Conservation (phyloP, 2,113 vertebrate genomes). For the Bujurquina vittata region DNA sequence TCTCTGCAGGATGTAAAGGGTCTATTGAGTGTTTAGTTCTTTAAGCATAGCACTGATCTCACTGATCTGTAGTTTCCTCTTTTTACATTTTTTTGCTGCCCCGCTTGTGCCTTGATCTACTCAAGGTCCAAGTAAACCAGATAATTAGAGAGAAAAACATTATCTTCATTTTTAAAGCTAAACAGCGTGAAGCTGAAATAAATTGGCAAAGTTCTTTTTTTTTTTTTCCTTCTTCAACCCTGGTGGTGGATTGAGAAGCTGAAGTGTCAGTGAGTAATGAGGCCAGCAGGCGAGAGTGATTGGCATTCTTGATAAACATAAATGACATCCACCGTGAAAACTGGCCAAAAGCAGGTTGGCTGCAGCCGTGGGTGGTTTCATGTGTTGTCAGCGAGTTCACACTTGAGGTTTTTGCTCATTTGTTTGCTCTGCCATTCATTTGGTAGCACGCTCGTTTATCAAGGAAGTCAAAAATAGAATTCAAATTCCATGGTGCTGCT, state of each 20-base stretch:
- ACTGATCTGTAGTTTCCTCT: background rate
- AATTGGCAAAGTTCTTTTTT: background rate
- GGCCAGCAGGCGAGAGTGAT: constrained; percentile 73
- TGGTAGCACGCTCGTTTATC: constrained; percentile 31
- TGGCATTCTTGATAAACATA: constrained; percentile 72
- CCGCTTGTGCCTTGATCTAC: background rate
- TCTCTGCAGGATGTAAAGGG: background rate
- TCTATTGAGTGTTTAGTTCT: background rate
- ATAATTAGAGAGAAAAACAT: background rate
- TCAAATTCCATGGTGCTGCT: background rate
- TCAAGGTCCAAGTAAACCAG: background rate
- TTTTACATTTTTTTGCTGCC: background rate
- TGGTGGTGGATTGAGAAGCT: background rate
- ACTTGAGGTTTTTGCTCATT: constrained; percentile 68
- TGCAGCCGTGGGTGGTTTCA: constrained; percentile 29
- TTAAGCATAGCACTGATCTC: background rate
- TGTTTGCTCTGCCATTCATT: constrained; percentile 30
- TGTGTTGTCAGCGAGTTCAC: constrained; percentile 28
- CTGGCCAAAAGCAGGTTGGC: constrained; percentile 35
- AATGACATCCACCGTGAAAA: constrained; percentile 71
- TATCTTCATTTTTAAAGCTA: background rate
- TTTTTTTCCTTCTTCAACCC: background rate
- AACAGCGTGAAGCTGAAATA: constrained; percentile 8
- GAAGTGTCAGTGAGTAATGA: constrained; percentile 16
- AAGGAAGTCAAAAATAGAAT: background rate